A percentile compares a stretch with the other conserved stretches of the same genome.
These are phyloP conservation scores for Okamejei kenojei DNA, from an alignment of 2,797 vertebrate genomes.

Conservation along the genomic window DNA sequence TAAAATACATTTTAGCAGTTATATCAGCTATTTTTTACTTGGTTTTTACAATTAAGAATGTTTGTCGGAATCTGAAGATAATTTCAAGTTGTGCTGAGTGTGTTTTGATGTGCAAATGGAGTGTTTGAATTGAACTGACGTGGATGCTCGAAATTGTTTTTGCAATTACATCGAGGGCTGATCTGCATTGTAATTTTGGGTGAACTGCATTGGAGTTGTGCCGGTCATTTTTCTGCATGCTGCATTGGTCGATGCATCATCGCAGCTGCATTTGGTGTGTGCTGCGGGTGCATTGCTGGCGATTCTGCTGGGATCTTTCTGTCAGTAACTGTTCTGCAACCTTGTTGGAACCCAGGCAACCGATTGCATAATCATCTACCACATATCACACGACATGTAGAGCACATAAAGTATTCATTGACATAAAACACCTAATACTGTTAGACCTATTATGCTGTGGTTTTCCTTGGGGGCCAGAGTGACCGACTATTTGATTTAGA, in stretches of 20 bases:
- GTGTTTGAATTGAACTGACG: neutral
- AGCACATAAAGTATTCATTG: conserved; percentile 39
- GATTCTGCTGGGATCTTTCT: neutral
- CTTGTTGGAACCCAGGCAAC: conserved; percentile 33
- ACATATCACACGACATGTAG: conserved; percentile 37
- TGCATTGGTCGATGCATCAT: neutral
- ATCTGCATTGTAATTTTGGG: neutral
- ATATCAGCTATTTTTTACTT: neutral
- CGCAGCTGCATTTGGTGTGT: neutral
- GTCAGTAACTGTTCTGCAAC: conserved; percentile 3
- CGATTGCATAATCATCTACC: conserved; percentile 32
- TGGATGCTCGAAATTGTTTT: neutral
- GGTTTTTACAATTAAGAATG: neutral
- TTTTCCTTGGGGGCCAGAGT: conserved; percentile 35
- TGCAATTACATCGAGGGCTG: neutral
- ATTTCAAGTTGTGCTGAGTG: neutral
- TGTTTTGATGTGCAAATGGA: neutral
- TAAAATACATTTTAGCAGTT: conserved; percentile 3
- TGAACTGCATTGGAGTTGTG: neutral
- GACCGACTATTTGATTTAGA: conserved; percentile 36
- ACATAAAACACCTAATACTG: conserved; percentile 38
- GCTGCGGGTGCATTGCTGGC: neutral
- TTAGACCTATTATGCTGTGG: conserved; percentile 37
- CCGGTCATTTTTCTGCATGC: neutral
- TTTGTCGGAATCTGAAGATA: neutral